Conservation (phyloP, 2,888 invertebrate species). For the Coelinius sp. region DNA sequence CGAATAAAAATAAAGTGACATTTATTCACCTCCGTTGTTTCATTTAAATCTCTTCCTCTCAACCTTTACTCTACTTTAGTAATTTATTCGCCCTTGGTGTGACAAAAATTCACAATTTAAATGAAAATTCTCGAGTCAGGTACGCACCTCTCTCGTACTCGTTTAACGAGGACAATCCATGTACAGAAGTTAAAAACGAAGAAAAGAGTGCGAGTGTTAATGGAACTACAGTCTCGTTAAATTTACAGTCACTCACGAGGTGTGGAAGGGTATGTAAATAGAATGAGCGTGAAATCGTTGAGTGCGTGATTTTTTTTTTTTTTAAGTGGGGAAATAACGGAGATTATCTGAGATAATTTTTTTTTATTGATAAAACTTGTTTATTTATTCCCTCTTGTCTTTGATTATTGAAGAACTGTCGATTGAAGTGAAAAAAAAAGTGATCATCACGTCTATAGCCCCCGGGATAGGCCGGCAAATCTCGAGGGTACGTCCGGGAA, state of each 20-base stretch:
- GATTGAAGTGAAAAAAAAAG: not conserved
- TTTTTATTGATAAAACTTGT: no score
- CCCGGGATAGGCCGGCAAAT: slow-evolving; percentile 1
- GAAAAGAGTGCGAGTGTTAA: not conserved
- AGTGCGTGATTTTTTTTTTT: not conserved
- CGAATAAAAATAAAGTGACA: not conserved
- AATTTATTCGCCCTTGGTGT: not conserved
- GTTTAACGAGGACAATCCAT: not conserved
- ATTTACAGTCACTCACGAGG: slow-evolving; percentile 5
- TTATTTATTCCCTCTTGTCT: not conserved
- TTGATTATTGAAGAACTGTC: not conserved
- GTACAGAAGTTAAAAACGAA: not conserved
- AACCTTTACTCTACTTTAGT: not conserved
- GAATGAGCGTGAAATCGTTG: slow-evolving; percentile 1
- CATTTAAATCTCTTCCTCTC: not conserved
- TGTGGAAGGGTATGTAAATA: slow-evolving; percentile 4
- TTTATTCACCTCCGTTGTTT: not conserved
- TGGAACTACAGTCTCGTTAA: slow-evolving; percentile 5
- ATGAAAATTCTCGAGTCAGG: not conserved
- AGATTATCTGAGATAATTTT: not conserved
- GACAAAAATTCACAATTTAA: slow-evolving; percentile 9
- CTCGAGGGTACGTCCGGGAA: slow-evolving; percentile 4
- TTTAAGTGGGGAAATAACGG: not conserved
- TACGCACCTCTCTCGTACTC: not conserved
- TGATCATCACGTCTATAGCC: not conserved